Percentiles rank a stretch among this genome's conserved stretches.
Conservation (phyloP, 2,888 invertebrate genomes). For the Xestobium rufovillosum region DNA sequence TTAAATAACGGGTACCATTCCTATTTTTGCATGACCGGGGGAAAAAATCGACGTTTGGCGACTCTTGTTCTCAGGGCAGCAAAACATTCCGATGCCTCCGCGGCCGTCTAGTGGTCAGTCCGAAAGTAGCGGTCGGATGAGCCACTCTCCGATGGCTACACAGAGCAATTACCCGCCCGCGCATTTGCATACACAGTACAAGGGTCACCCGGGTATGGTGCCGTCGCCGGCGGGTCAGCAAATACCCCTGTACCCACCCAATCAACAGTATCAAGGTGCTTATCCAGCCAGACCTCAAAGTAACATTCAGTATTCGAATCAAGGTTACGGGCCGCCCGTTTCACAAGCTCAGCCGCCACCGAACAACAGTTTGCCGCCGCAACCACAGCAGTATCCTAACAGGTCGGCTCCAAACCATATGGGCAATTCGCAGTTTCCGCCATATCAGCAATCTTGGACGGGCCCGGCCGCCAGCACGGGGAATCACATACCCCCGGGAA, state of each 20-base stretch:
- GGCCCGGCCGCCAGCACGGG: slow-evolving; percentile 26
- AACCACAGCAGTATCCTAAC: slow-evolving; percentile 47
- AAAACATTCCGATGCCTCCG: slow-evolving; percentile 94
- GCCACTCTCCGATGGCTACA: slow-evolving; percentile 63
- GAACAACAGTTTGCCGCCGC: slow-evolving; percentile 34
- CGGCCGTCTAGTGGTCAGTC: slow-evolving; percentile 80
- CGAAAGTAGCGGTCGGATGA: slow-evolving; percentile 56
- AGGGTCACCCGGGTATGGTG: slow-evolving; percentile 51
- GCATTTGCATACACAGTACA: slow-evolving; percentile 47
- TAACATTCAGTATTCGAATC: slow-evolving; percentile 48
- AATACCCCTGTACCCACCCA: slow-evolving; percentile 51
- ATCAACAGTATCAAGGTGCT: slow-evolving; percentile 51
- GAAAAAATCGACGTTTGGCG: no score
- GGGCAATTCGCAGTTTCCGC: slow-evolving; percentile 43
- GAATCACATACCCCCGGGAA: slow-evolving; percentile 22
- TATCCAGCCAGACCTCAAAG: slow-evolving; percentile 43
- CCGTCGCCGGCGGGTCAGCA: slow-evolving; percentile 40
- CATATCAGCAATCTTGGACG: slow-evolving; percentile 39
- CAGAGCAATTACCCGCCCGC: slow-evolving; percentile 51
- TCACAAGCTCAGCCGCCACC: slow-evolving; percentile 31
- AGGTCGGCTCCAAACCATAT: slow-evolving; percentile 52
- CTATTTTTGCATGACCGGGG: no score
- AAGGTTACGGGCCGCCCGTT: slow-evolving; percentile 50
- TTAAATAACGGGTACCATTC: no score
- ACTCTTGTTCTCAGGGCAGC: slow-evolving; percentile 61